Percentiles rank a stretch among this genome's conserved stretches.
phyloP scores from a whole-genome alignment of 2,888 invertebrate genomes.

The Eristalis arbustorum region DNA sequence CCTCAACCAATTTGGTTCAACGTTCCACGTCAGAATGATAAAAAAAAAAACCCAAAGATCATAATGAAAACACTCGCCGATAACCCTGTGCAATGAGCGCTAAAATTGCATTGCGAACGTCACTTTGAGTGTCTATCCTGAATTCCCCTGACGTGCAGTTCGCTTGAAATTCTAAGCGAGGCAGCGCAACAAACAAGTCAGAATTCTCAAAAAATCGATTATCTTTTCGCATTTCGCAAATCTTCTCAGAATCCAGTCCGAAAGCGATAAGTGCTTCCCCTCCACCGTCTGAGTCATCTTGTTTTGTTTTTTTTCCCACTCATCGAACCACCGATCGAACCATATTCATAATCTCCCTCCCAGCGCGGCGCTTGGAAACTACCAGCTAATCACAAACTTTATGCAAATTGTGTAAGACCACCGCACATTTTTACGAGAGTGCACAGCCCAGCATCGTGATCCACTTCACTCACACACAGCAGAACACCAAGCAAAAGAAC shows the following conservation, averaged over 20 bases:
- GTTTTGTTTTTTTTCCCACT: neutral
- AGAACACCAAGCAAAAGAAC: too few relatives aligned
- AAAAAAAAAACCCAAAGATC: too few relatives aligned
- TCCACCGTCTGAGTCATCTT: neutral
- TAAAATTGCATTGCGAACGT: too few relatives aligned
- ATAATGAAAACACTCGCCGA: too few relatives aligned
- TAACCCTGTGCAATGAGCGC: too few relatives aligned
- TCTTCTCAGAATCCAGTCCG: neutral
- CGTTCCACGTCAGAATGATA: too few relatives aligned
- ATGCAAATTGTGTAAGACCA: neutral
- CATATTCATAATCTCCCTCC: neutral
- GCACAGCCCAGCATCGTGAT: neutral
- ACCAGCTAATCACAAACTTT: neutral
- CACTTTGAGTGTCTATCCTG: too few relatives aligned
- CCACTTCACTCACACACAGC: neutral
- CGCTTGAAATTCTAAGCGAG: neutral
- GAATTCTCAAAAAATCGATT: neutral
- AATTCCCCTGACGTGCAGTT: neutral
- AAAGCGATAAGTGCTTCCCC: neutral
- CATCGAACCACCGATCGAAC: neutral
- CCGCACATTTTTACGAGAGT: neutral
- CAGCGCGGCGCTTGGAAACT: neutral
- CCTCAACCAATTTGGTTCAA: too few relatives aligned
- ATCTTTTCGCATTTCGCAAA: neutral
- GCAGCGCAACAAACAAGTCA: neutral